Conservation (phyloP, 2,888 invertebrate species). For the Leptodirus hochenwartii region DNA sequence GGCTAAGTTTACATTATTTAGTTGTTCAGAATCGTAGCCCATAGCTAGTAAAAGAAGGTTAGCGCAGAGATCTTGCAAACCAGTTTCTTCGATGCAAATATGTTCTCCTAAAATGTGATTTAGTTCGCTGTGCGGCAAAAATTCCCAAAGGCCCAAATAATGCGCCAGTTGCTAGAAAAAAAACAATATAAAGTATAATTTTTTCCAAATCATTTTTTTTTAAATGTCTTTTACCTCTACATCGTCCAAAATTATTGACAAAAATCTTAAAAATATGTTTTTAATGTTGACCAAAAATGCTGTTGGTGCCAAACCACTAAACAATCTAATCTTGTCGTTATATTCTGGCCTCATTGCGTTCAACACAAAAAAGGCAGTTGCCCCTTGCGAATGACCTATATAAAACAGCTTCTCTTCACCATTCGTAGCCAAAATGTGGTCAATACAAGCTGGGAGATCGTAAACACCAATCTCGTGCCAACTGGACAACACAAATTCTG, state of each 20-base stretch:
- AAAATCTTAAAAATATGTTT: constrained; percentile 20
- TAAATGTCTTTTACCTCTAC: constrained; percentile 3
- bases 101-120: constrained; percentile 31
- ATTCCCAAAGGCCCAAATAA: constrained; percentile 38
- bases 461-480: constrained; percentile 66
- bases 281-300: constrained; percentile 29
- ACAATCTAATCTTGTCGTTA: constrained; percentile 41
- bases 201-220: not conserved
- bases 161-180: constrained; percentile 25
- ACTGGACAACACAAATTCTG: too few species aligned
- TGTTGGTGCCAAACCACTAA: constrained; percentile 45
- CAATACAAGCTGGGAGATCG: constrained; percentile 66
- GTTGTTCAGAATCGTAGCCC: constrained; percentile 38
- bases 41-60: constrained; percentile 46
- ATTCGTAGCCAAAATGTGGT: constrained; percentile 41
- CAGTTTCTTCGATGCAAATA: constrained; percentile 35
- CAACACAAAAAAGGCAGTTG: constrained; percentile 47
- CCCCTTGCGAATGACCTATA: constrained; percentile 65
- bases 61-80: constrained; percentile 40
- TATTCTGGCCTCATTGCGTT: constrained; percentile 42
- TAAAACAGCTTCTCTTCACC: constrained; percentile 44
- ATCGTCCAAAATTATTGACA: not conserved
- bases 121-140: constrained; percentile 37
- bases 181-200: not conserved
- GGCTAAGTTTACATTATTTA: constrained; percentile 28